Conservation (phyloP, 2,113 vertebrate species). For the Neotoma lepida region DNA sequence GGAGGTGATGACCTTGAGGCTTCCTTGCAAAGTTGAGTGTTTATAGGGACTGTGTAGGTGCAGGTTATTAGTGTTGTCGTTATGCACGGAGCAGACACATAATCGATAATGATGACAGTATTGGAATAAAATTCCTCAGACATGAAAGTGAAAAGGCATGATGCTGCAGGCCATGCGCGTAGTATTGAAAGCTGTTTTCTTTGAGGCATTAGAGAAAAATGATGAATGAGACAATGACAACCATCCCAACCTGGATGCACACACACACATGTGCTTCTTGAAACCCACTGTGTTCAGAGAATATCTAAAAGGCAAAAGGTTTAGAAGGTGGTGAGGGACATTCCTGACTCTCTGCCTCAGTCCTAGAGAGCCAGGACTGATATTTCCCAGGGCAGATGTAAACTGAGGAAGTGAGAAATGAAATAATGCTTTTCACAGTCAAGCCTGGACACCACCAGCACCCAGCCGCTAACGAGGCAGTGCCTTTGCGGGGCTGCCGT, state of each 20-base stretch:
- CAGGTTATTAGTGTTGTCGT: conserved; percentile 32
- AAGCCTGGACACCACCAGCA: background rate
- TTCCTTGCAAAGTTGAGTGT: conserved; percentile 27
- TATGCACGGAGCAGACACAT: background rate
- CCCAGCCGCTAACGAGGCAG: background rate
- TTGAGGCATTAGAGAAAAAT: background rate
- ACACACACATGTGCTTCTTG: background rate
- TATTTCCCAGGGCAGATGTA: background rate
- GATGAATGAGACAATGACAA: background rate
- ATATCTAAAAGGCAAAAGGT: background rate
- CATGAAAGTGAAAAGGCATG: background rate
- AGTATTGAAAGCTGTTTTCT: background rate
- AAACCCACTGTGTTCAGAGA: background rate
- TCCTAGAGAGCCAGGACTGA: too few relatives aligned
- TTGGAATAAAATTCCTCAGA: conserved; percentile 33
- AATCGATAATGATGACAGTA: conserved; percentile 45
- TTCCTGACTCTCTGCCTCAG: background rate
- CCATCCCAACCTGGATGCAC: too few relatives aligned
- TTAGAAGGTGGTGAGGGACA: background rate
- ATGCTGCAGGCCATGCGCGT: background rate
- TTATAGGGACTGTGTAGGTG: conserved; percentile 33
- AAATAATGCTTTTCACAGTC: background rate
- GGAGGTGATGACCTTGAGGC: background rate
- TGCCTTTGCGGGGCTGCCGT: background rate
- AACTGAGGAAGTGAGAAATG: background rate